Percentiles rank a stretch among this genome's conserved stretches.
These are phyloP conservation scores for Arrhopalites spinosus DNA, from an alignment of 2,888 invertebrate genomes.

Conservation along the genomic window DNA sequence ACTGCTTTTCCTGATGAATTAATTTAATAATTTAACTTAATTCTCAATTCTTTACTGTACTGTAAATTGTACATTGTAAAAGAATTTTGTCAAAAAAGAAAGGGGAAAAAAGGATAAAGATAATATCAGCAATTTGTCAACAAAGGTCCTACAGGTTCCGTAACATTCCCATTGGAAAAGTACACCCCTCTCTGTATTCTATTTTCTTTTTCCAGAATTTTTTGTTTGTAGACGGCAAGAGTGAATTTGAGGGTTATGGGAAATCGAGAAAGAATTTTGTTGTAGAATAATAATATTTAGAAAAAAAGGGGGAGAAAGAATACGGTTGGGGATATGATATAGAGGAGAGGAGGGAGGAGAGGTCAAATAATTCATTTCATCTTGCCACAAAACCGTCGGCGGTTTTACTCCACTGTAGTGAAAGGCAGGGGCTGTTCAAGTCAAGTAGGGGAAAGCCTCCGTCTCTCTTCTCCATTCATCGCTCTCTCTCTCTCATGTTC, in stretches of 20 bases:
- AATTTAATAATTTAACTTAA: no score
- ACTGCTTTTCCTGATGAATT: no score
- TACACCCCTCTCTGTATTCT: neutral
- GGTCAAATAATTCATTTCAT: conserved; percentile 17
- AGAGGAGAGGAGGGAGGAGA: neutral
- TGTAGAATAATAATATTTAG: neutral
- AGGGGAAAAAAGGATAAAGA: neutral
- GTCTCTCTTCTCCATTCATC: neutral
- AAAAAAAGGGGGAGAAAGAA: neutral
- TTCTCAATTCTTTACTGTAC: no score
- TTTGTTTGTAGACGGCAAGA: neutral
- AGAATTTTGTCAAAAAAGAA: no score
- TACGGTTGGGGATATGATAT: neutral
- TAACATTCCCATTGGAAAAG: conserved; percentile 9
- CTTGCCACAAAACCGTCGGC: conserved; percentile 17
- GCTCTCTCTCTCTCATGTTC: neutral
- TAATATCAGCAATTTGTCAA: conserved; percentile 25
- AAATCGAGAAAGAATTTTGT: neutral
- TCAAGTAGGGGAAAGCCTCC: conserved; percentile 3
- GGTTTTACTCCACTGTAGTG: conserved; percentile 7
- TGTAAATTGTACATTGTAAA: no score
- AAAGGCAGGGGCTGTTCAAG: conserved; percentile 22
- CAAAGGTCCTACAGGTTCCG: conserved; percentile 20
- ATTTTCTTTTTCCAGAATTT: neutral
- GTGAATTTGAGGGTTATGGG: neutral